Conservation (phyloP, 2,888 invertebrate genomes). For the Eupithecia pulchellata region DNA sequence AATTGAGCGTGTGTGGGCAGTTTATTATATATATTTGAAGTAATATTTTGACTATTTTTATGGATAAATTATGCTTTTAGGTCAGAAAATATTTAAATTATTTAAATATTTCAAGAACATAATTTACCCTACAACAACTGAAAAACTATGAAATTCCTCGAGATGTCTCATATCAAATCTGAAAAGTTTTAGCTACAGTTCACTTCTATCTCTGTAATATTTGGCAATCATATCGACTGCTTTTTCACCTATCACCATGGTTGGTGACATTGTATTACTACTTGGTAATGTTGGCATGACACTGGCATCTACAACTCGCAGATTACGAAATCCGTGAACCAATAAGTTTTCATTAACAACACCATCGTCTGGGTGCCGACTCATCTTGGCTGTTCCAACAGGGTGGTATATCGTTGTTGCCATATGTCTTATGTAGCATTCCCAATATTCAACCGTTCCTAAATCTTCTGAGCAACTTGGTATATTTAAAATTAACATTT, state of each 20-base stretch:
- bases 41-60: not conserved
- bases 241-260: slow-evolving; percentile 81
- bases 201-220: slow-evolving; percentile 18
- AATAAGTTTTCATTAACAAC: slow-evolving; percentile 82
- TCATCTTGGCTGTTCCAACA: slow-evolving; percentile 90
- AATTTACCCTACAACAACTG: not conserved
- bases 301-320: slow-evolving; percentile 82
- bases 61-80: not conserved
- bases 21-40: slow-evolving; percentile 1
- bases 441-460: slow-evolving; percentile 80
- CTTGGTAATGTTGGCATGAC: slow-evolving; percentile 83
- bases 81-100: not conserved
- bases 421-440: slow-evolving; percentile 84
- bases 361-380: slow-evolving; percentile 70
- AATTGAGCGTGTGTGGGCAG: slow-evolving; percentile 9
- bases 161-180: not conserved
- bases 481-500: slow-evolving; percentile 28
- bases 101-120: not conserved
- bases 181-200: slow-evolving; percentile 14
- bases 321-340: slow-evolving; percentile 81
- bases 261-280: slow-evolving; percentile 85
- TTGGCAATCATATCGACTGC: slow-evolving; percentile 72
- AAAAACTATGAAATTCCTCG: not conserved
- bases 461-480: slow-evolving; percentile 45
- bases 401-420: slow-evolving; percentile 87